These are phyloP conservation scores for Eilema caniola DNA, from an alignment of 2,888 invertebrate species.

Conservation along the genomic window DNA sequence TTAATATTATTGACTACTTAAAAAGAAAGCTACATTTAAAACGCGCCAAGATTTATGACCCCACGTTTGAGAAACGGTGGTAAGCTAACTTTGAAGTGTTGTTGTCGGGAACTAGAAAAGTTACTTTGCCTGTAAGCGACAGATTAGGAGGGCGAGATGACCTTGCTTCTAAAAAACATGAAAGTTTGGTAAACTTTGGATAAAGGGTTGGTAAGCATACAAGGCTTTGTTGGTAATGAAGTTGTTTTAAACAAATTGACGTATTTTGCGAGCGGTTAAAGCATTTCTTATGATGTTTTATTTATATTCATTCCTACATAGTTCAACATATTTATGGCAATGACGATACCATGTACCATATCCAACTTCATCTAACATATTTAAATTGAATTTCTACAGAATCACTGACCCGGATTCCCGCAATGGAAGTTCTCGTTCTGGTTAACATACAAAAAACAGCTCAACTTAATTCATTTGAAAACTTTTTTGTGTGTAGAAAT, in stretches of 20 bases:
- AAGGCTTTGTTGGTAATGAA: not conserved
- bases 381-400: too few species aligned
- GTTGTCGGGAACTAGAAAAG: constrained; percentile 31
- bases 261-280: not conserved
- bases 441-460: too few species aligned
- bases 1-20: too few species aligned
- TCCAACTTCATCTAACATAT: too few species aligned
- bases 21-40: not conserved
- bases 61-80: constrained; percentile 16
- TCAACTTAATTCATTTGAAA: too few species aligned
- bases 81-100: constrained; percentile 27
- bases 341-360: too few species aligned
- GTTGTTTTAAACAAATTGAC: not conserved
- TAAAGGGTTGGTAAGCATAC: constrained; percentile 9
- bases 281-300: not conserved
- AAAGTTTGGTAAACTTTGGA: constrained; percentile 10
- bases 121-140: constrained; percentile 26
- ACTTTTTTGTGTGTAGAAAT: too few species aligned
- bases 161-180: constrained; percentile 38
- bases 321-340: too few species aligned
- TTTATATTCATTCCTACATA: too few species aligned
- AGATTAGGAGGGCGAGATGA: constrained; percentile 23
- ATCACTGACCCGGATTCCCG: too few species aligned
- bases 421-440: too few species aligned
- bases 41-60: not conserved